These are phyloP conservation scores for Chironomus riparius DNA, from an alignment of 2,888 invertebrate species.

Conservation along the genomic window DNA sequence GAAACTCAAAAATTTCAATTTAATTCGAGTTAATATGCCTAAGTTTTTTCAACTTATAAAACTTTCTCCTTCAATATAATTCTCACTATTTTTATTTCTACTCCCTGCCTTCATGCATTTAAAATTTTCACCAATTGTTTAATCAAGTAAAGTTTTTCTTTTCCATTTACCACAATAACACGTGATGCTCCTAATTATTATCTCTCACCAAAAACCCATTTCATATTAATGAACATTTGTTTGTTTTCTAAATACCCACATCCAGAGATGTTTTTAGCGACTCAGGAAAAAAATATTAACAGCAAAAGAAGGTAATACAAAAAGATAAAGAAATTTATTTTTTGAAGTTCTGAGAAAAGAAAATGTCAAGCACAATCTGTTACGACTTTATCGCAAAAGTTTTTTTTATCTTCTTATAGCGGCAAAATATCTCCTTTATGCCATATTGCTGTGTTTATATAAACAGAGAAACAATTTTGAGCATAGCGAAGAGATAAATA, in stretches of 20 bases:
- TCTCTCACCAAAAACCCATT: neutral
- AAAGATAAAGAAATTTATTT: too few relatives aligned
- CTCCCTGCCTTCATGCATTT: neutral
- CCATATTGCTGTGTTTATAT: neutral
- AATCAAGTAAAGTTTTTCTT: neutral
- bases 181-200: neutral
- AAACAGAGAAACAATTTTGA: too few relatives aligned
- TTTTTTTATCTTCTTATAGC: neutral
- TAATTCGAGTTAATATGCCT: too few relatives aligned
- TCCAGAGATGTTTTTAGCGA: too few relatives aligned
- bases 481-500: neutral
- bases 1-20: too few relatives aligned
- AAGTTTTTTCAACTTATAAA: too few relatives aligned
- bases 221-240: neutral
- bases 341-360: neutral
- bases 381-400: neutral
- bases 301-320: too few relatives aligned
- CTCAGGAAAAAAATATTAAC: too few relatives aligned
- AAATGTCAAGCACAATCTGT: neutral
- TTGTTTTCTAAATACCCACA: too few relatives aligned
- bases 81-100: too few relatives aligned
- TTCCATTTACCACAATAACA: neutral
- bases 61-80: too few relatives aligned
- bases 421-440: neutral
- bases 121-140: neutral